Conservation (phyloP, 1,140 invertebrate species). For the Monomorium pharaonis region DNA sequence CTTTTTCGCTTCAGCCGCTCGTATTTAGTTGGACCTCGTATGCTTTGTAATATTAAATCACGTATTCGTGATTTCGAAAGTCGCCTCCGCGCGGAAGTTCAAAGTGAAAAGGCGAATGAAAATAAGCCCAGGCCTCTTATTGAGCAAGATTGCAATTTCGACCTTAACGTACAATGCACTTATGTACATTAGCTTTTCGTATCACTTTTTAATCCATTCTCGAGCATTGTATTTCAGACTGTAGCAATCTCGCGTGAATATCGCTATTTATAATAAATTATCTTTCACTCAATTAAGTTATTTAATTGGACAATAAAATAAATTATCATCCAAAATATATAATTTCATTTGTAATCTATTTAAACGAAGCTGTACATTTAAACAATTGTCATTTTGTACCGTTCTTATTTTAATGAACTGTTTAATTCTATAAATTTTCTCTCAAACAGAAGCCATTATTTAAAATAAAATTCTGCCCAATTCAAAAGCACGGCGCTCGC, state of each 20-base stretch:
- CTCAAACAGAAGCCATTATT: background rate
- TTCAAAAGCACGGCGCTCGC: background rate
- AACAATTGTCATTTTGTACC: background rate
- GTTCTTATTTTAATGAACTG: background rate
- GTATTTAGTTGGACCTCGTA: constrained; percentile 55
- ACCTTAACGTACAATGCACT: background rate
- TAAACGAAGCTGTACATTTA: background rate
- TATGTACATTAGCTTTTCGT: background rate
- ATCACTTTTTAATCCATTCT: background rate
- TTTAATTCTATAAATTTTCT: background rate
- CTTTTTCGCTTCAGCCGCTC: constrained; percentile 57
- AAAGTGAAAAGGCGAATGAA: constrained; percentile 4
- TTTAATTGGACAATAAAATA: background rate
- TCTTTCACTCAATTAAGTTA: background rate
- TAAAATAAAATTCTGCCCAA: constrained; percentile 5
- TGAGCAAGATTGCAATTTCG: background rate
- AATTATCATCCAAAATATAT: background rate
- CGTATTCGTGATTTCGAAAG: background rate
- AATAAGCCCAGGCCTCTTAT: background rate
- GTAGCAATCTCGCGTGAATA: background rate
- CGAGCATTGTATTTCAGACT: background rate
- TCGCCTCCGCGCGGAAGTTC: background rate
- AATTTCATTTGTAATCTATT: background rate
- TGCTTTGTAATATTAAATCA: constrained; percentile 44
- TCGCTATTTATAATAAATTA: background rate